Evolutionary conservation across 2,888 invertebrate genomes (phyloP).

Genomic region (Hyles lineata): DNA sequence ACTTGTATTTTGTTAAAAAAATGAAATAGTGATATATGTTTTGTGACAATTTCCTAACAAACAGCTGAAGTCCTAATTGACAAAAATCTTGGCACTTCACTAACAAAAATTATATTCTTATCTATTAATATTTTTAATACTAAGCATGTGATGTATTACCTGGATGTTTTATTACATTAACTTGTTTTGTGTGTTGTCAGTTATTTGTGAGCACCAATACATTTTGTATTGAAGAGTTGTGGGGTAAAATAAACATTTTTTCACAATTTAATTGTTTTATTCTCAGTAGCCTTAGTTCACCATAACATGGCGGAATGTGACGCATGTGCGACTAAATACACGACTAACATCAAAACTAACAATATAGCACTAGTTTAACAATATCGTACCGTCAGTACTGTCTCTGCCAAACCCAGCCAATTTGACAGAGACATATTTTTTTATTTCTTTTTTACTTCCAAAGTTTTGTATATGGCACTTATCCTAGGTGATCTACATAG

Average conservation of each 20-base stretch:
- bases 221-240: slow-evolving; percentile 32
- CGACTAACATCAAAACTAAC: slow-evolving; percentile 53
- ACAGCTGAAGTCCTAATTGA: no score
- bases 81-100: no score
- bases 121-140: background rate
- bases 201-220: background rate
- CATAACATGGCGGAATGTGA: slow-evolving; percentile 46
- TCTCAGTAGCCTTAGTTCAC: slow-evolving; percentile 54
- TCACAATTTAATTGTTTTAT: slow-evolving; percentile 47
- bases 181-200: background rate
- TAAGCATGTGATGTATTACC: background rate
- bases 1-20: no score
- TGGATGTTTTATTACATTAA: background rate
- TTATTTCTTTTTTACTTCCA: slow-evolving; percentile 33
- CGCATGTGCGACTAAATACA: slow-evolving; percentile 30
- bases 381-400: slow-evolving; percentile 17
- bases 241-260: slow-evolving; percentile 49
- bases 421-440: slow-evolving; percentile 50
- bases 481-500: slow-evolving; percentile 31
- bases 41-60: no score
- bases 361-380: slow-evolving; percentile 28
- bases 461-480: slow-evolving; percentile 40
- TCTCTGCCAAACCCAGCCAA: slow-evolving; percentile 66
- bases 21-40: no score
- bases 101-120: no score